Percentiles rank a stretch among this genome's conserved stretches.
These are phyloP conservation scores for Perdita meconis DNA, from an alignment of 2,888 invertebrate genomes.

Conservation along the genomic window DNA sequence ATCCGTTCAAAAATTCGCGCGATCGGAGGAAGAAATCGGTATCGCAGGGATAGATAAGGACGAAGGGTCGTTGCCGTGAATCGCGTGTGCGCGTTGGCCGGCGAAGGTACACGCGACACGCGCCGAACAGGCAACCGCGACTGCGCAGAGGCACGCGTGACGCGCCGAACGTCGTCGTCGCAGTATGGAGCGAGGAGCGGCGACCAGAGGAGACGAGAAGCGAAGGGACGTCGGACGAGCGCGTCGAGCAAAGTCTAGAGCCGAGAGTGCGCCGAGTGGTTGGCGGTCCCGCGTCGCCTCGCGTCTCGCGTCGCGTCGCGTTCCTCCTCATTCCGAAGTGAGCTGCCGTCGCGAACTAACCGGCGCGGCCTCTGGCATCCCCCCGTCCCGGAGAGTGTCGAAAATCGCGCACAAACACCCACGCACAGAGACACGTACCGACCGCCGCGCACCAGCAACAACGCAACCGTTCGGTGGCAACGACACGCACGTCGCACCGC, in stretches of 20 bases:
- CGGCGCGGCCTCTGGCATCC: constrained; percentile 25
- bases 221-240: constrained; percentile 56
- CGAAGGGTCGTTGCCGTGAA: constrained; percentile 26
- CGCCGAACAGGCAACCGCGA: constrained; percentile 40
- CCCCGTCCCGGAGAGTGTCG: background rate
- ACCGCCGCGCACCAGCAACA: constrained; percentile 38
- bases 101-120: constrained; percentile 48
- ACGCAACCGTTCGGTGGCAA: constrained; percentile 30
- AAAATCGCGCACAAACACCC: background rate
- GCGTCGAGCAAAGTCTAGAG: constrained; percentile 49
- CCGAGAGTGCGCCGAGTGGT: constrained; percentile 61
- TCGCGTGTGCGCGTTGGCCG: background rate
- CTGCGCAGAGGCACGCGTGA: constrained; percentile 53
- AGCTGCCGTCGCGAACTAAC: constrained; percentile 61
- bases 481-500: constrained; percentile 33
- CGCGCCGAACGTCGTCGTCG: constrained; percentile 60
- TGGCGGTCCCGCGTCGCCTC: constrained; percentile 52
- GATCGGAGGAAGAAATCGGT: background rate
- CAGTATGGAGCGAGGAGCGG: constrained; percentile 59
- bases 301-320: constrained; percentile 37
- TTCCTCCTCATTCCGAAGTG: constrained; percentile 63
- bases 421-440: background rate
- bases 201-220: constrained; percentile 50
- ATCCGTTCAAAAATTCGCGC: background rate
- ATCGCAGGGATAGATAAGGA: constrained; percentile 46